Base-by-base conservation (phyloP, 2,113 vertebrate genomes). In the Lipophrys pholis region DNA sequence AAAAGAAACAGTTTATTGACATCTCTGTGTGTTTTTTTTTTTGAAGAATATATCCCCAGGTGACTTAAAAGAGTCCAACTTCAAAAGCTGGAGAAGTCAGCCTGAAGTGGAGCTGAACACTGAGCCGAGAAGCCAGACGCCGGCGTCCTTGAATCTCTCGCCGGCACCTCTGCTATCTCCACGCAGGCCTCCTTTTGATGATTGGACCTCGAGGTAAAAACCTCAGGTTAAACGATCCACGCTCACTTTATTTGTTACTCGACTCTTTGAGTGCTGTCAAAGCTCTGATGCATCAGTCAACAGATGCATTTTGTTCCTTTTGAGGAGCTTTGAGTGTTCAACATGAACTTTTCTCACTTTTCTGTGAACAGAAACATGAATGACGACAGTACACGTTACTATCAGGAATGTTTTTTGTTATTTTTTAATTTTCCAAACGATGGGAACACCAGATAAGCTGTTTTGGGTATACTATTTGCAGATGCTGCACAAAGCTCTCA, bases 41-140 rank as follows among this genome's bases (percentile, higher is more conserved):
- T 71, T 65, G 16, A 56, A 75, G 68, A 77, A 52, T 66, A 17
- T 55, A 48, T 76, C 63, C 48, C 21, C 30, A 14, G 61, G 48
- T 67, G 54, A 82, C 75, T 76, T 81, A 55, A 76, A 73, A 74
- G 50, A 67, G 38, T 60, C 58, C 38, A 43, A 61, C 72, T 71
- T 84, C 56, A 83, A 85, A 82, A 73, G 52, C 35, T 1, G 2
- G 15, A 55, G 15, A 36, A 77, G 61, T 76, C 48, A 48, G 69
- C 43, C 60, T 21, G 65, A 40, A 69, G 78, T 80, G 62, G 64
- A 45, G 57, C 21, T 30, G 21, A 74, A 63, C 46, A 57, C 15
- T 43, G 59, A 72, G 57, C 65, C 71, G 59, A 78, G 69, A 81
- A 65, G 49, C 63, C 17, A 58, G 55, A 76, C 68, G 72, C 53